These are phyloP conservation scores for Prionailurus bengalensis DNA, from an alignment of 2,113 vertebrate genomes.

Conservation along the genomic window DNA sequence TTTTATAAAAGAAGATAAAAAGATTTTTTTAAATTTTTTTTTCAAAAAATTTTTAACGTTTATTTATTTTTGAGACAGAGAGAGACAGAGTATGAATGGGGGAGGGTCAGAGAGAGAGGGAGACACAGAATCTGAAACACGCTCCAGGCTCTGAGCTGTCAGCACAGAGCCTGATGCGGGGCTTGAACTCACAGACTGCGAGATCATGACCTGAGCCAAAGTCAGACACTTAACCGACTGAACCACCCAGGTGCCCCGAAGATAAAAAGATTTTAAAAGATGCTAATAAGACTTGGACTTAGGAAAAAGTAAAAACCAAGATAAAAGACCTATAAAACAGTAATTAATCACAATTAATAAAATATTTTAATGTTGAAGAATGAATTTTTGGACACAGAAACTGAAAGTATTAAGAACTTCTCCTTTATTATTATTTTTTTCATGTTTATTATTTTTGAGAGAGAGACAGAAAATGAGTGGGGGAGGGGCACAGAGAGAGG, in stretches of 20 bases:
- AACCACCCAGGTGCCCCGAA: not conserved
- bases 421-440: conserved; percentile 22
- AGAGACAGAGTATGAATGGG: no score
- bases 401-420: conserved; percentile 31
- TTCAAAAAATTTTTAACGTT: no score
- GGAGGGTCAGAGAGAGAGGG: no score
- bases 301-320: conserved; percentile 22
- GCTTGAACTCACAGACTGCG: no score
- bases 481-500: no score
- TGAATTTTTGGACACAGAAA: conserved; percentile 58
- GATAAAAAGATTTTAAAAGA: conserved; percentile 8
- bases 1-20: conserved; percentile 40
- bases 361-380: conserved; percentile 55
- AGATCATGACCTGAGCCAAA: no score
- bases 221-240: no score
- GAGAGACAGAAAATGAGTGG: no score
- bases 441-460: not conserved
- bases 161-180: no score
- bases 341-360: conserved; percentile 45
- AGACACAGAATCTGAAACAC: no score
- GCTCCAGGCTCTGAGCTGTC: no score
- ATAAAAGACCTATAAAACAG: conserved; percentile 41
- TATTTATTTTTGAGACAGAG: no score
- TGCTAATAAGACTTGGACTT: not conserved
- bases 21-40: not conserved